Conservation (phyloP, 2,888 invertebrate genomes). For the Aelia acuminata region DNA sequence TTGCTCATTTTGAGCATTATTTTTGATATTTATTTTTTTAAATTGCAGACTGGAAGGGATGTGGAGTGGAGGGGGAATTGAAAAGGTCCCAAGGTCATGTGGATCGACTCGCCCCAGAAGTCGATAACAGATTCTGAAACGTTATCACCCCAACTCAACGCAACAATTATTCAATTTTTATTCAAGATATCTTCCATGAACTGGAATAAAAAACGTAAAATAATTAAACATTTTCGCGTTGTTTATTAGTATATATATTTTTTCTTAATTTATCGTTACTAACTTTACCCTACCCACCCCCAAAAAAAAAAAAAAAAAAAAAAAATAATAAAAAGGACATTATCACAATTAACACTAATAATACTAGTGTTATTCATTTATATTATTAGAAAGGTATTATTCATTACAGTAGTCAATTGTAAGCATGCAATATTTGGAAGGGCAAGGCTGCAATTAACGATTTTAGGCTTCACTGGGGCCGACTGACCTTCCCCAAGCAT, state of each 20-base stretch:
- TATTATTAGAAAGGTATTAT: too few relatives aligned
- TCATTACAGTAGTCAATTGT: not conserved
- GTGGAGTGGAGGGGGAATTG: not conserved
- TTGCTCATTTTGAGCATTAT: too few relatives aligned
- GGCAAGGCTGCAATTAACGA: not conserved
- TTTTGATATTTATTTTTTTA: not conserved
- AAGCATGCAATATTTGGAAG: not conserved
- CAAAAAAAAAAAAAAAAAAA: too few relatives aligned
- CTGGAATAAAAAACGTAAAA: not conserved
- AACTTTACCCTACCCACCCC: too few relatives aligned
- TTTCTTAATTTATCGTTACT: too few relatives aligned
- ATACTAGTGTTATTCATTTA: too few relatives aligned
- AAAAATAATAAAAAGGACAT: too few relatives aligned
- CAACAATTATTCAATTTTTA: not conserved
- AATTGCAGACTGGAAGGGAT: not conserved
- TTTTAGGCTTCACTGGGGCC: not conserved
- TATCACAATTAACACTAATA: too few relatives aligned
- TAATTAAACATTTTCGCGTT: too few relatives aligned
- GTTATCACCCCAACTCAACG: not conserved
- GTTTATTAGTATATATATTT: too few relatives aligned
- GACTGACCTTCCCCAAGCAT: not conserved
- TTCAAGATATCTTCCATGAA: not conserved
- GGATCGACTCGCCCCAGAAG: not conserved
- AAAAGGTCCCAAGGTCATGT: slow-evolving; percentile 36
- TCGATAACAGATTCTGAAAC: slow-evolving; percentile 36